phyloP scores from a whole-genome alignment of 2,888 invertebrate species.

The Dicyrtoma fusca region DNA sequence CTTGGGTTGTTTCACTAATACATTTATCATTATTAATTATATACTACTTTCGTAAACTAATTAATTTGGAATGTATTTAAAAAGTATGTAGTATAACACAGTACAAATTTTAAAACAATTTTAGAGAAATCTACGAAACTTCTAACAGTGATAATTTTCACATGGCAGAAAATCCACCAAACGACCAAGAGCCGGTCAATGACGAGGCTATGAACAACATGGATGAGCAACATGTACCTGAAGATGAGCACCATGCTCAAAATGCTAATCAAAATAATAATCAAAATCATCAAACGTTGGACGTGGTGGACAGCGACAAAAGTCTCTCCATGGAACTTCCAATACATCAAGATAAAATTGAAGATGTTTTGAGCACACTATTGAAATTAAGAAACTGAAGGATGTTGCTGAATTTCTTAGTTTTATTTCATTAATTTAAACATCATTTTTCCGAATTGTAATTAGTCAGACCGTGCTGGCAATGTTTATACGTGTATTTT shows the following conservation, averaged over 20 bases:
- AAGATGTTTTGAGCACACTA: constrained; percentile 54
- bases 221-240: background rate
- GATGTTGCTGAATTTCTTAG: background rate
- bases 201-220: background rate
- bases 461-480: no score
- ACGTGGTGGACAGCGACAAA: constrained; percentile 45
- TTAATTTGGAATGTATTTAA: no score
- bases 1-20: no score
- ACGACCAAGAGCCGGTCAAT: background rate
- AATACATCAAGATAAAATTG: constrained; percentile 55
- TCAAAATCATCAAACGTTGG: constrained; percentile 3
- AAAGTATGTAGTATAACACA: background rate
- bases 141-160: constrained; percentile 19
- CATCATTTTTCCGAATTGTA: no score
- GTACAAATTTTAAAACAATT: background rate
- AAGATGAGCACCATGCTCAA: background rate
- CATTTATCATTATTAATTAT: background rate
- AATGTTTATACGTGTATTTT: no score
- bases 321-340: constrained; percentile 55
- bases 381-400: constrained; percentile 49
- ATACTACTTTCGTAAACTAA: background rate
- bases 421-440: background rate
- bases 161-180: constrained; percentile 8
- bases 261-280: constrained; percentile 7
- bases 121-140: constrained; percentile 24